Evolutionary conservation across 1,140 invertebrate genomes (phyloP).

Genomic region (Paraescarpia echinospica): DNA sequence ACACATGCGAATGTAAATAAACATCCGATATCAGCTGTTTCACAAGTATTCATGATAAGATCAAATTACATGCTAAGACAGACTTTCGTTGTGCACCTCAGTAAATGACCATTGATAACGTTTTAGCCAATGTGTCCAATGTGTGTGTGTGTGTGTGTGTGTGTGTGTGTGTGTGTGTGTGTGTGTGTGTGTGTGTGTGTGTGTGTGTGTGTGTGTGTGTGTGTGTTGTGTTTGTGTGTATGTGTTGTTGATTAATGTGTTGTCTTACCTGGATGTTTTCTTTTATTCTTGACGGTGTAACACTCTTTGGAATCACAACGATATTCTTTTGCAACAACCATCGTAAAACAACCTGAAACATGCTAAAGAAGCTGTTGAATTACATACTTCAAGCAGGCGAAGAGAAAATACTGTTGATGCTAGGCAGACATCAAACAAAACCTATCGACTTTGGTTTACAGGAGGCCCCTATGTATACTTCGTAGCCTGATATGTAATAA

Average conservation of each 20-base stretch:
- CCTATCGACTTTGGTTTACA: neutral
- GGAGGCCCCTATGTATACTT: neutral
- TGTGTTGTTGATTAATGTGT: no score
- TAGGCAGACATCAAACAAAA: neutral
- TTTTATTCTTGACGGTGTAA: slow-evolving; percentile 67
- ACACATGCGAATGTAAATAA: neutral
- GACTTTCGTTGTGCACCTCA: neutral
- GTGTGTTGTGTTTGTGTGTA: no score
- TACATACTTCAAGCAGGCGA: neutral
- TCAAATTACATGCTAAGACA: slow-evolving; percentile 5
- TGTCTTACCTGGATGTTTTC: slow-evolving; percentile 63
- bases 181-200: neutral
- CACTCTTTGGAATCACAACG: slow-evolving; percentile 77
- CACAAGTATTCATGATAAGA: neutral
- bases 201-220: neutral
- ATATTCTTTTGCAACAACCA: slow-evolving; percentile 73
- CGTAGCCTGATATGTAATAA: neutral
- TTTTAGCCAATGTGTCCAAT: neutral
- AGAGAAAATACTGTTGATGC: neutral
- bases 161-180: neutral
- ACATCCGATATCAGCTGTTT: neutral
- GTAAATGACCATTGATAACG: no score
- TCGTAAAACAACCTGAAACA: slow-evolving; percentile 41
- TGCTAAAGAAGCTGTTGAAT: neutral
- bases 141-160: neutral